A percentile compares a stretch with the other conserved stretches of the same genome.
Evolutionary conservation across 2,888 invertebrate species (phyloP).

Genomic region (Polyommatus iphigenia): DNA sequence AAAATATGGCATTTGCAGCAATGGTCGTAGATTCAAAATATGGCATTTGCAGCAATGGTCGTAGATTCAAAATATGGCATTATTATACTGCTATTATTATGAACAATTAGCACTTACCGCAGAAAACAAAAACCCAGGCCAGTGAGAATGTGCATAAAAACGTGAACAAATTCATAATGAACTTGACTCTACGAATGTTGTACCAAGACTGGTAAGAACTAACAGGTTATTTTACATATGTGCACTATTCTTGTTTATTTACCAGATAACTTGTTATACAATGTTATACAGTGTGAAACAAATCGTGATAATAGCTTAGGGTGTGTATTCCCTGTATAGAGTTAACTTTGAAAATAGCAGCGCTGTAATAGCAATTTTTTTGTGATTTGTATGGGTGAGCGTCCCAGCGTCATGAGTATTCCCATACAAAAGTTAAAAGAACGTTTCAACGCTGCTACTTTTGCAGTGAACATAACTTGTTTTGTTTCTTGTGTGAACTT

Average conservation of each 20-base stretch:
- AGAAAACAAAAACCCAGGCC: slow-evolving; percentile 15
- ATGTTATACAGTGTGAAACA: not conserved
- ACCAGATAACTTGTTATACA: not conserved
- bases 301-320: too few species aligned
- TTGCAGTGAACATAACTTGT: too few species aligned
- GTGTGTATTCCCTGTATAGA: not conserved
- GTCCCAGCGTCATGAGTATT: too few species aligned
- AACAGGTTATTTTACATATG: not conserved
- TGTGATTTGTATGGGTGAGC: too few species aligned
- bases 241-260: slow-evolving; percentile 15
- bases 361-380: too few species aligned
- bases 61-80: not conserved
- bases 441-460: too few species aligned
- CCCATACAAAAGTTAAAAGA: too few species aligned
- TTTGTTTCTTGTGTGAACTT: too few species aligned
- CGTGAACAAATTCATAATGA: slow-evolving; percentile 10
- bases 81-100: not conserved
- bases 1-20: not conserved
- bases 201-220: not conserved
- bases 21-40: not conserved
- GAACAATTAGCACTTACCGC: slow-evolving; percentile 13
- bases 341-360: too few species aligned
- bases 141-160: slow-evolving; percentile 10
- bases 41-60: not conserved
- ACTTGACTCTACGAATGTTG: slow-evolving; percentile 7